Evolutionary conservation across 1,140 invertebrate species (phyloP).

Genomic region (Bombus sibiricus): DNA sequence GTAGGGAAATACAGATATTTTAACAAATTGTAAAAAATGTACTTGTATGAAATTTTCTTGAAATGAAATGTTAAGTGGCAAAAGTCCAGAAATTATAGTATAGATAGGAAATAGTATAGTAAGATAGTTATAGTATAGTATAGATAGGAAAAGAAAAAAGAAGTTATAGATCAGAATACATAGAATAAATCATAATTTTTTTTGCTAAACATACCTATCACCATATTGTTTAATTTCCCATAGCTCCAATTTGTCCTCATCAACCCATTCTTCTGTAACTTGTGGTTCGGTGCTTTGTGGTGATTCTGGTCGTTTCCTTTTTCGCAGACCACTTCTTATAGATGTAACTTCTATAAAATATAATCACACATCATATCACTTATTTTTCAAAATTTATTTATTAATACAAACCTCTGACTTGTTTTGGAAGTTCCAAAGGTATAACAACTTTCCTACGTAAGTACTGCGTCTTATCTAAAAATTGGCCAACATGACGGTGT

Average conservation of each 20-base stretch:
- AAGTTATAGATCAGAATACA: background rate
- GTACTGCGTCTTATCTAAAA: conserved; percentile 95
- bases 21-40: background rate
- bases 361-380: conserved; percentile 12
- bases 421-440: conserved; percentile 96
- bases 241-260: conserved; percentile 96
- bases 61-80: background rate
- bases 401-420: conserved; percentile 88
- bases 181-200: background rate
- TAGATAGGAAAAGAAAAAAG: background rate
- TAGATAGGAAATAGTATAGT: no score
- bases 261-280: conserved; percentile 96
- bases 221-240: conserved; percentile 99
- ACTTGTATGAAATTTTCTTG: background rate
- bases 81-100: background rate
- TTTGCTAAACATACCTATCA: conserved; percentile 86
- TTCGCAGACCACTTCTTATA: conserved; percentile 95
- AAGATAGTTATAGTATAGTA: no score
- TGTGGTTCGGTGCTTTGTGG: conserved; percentile 95
- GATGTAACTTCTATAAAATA: conserved; percentile 92
- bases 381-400: conserved; percentile 4
- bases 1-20: background rate
- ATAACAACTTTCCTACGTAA: conserved; percentile 96
- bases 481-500: conserved; percentile 93
- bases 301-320: conserved; percentile 94